These are phyloP conservation scores for Nannobrachium achirus DNA, from an alignment of 2,113 vertebrate genomes.

Conservation along the genomic window DNA sequence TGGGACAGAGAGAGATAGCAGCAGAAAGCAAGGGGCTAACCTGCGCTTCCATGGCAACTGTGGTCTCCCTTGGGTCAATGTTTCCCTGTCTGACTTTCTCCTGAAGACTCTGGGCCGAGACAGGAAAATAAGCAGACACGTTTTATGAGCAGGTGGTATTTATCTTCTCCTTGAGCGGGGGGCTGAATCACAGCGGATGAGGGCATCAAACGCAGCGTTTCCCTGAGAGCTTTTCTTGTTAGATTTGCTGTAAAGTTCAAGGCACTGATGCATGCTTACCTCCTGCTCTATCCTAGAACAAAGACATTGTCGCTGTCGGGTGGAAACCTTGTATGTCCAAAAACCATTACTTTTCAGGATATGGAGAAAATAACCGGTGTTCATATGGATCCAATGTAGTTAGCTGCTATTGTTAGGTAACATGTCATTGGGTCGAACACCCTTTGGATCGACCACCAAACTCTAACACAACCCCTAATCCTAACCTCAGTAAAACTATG, in stretches of 20 bases:
- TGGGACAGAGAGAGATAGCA: neutral
- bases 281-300: neutral
- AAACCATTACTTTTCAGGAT: too few relatives aligned
- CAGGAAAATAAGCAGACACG: neutral
- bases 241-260: neutral
- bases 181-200: neutral
- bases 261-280: neutral
- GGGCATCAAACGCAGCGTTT: neutral
- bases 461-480: too few relatives aligned
- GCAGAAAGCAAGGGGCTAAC: slow-evolving; percentile 61
- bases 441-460: too few relatives aligned
- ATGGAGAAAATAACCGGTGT: too few relatives aligned
- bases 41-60: slow-evolving; percentile 87
- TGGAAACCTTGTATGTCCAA: too few relatives aligned
- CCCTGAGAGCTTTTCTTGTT: neutral
- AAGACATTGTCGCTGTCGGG: too few relatives aligned
- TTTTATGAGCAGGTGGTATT: neutral
- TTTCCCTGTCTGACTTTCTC: slow-evolving; percentile 85
- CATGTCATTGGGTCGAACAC: too few relatives aligned
- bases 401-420: too few relatives aligned
- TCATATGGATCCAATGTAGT: too few relatives aligned
- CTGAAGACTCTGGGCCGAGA: slow-evolving; percentile 78
- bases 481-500: too few relatives aligned
- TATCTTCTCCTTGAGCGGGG: slow-evolving; percentile 23
- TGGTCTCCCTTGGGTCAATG: slow-evolving; percentile 83